Percentiles rank a stretch among this genome's conserved stretches.
Conservation (phyloP, 1,140 invertebrate genomes). For the Magallana gigas region DNA sequence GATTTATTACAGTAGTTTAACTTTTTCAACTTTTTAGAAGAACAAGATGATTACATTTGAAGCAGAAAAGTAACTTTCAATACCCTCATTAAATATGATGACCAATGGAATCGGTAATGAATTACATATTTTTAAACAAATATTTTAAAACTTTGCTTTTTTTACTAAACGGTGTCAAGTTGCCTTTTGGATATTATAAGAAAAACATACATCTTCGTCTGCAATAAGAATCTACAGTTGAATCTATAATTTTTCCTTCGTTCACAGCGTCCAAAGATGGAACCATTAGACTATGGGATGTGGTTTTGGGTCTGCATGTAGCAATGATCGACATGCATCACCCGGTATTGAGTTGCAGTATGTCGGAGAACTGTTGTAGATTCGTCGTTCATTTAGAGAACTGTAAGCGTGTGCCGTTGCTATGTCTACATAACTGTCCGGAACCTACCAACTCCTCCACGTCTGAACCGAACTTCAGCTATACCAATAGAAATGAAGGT, state of each 20-base stretch:
- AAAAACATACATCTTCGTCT: too few relatives aligned
- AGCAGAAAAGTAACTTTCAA: too few relatives aligned
- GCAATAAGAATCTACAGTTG: too few relatives aligned
- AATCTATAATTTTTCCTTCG: background rate
- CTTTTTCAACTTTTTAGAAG: too few relatives aligned
- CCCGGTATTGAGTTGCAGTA: slow-evolving; percentile 28
- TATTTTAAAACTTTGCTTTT: too few relatives aligned
- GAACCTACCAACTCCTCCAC: background rate
- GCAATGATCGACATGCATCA: slow-evolving; percentile 46
- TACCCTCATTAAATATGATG: too few relatives aligned
- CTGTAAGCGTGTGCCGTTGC: slow-evolving; percentile 43
- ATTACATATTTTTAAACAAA: too few relatives aligned
- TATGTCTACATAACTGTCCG: slow-evolving; percentile 53
- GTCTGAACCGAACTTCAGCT: background rate
- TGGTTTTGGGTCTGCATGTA: slow-evolving; percentile 43
- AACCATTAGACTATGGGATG: slow-evolving; percentile 44
- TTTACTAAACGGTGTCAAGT: too few relatives aligned
- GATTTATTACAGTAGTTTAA: background rate
- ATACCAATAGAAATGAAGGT: slow-evolving; percentile 9
- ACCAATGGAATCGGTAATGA: too few relatives aligned
- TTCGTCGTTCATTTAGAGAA: slow-evolving; percentile 52
- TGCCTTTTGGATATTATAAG: too few relatives aligned
- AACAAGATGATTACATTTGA: too few relatives aligned
- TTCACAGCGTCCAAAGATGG: slow-evolving; percentile 42
- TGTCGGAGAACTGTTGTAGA: slow-evolving; percentile 36